phyloP scores from a whole-genome alignment of 2,888 invertebrate genomes.

The Acanthoscelides obtectus region DNA sequence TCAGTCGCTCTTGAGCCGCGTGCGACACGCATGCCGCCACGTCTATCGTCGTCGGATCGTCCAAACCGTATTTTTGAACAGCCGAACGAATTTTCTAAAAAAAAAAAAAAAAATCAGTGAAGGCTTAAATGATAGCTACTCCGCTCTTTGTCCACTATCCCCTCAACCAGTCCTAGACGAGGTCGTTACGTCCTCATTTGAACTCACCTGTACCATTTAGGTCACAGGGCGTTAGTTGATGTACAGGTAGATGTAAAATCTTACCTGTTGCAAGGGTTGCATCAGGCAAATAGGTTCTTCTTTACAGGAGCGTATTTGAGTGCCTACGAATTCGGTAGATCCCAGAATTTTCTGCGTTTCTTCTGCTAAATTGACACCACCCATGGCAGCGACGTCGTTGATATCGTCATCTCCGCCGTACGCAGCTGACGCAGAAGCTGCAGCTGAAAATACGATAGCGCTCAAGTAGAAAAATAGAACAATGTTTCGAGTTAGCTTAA shows the following conservation, averaged over 20 bases:
- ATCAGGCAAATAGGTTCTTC: conserved; percentile 85
- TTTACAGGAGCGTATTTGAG: conserved; percentile 82
- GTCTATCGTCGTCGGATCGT: conserved; percentile 71
- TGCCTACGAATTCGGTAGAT: conserved; percentile 71
- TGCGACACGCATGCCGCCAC: conserved; percentile 90
- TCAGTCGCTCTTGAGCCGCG: conserved; percentile 89
- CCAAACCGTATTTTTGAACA: conserved; percentile 71
- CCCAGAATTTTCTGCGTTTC: conserved; percentile 91
- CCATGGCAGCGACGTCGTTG: conserved; percentile 98
- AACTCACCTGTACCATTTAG: too few relatives aligned
- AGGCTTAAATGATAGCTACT: too few relatives aligned
- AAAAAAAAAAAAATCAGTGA: too few relatives aligned
- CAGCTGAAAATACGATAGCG: not conserved
- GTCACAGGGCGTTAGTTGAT: too few relatives aligned
- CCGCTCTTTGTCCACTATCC: too few relatives aligned
- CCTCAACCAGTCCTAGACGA: too few relatives aligned
- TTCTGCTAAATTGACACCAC: conserved; percentile 94
- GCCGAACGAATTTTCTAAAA: conserved; percentile 65
- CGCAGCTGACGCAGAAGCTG: conserved; percentile 46
- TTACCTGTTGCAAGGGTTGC: conserved; percentile 58
- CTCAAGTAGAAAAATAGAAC: too few relatives aligned
- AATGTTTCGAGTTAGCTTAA: too few relatives aligned
- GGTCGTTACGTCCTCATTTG: too few relatives aligned
- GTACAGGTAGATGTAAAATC: too few relatives aligned
- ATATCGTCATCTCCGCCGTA: conserved; percentile 78